These are phyloP conservation scores for Caenorhabditis remanei DNA, from an alignment of 1,140 invertebrate species.

Conservation along the genomic window DNA sequence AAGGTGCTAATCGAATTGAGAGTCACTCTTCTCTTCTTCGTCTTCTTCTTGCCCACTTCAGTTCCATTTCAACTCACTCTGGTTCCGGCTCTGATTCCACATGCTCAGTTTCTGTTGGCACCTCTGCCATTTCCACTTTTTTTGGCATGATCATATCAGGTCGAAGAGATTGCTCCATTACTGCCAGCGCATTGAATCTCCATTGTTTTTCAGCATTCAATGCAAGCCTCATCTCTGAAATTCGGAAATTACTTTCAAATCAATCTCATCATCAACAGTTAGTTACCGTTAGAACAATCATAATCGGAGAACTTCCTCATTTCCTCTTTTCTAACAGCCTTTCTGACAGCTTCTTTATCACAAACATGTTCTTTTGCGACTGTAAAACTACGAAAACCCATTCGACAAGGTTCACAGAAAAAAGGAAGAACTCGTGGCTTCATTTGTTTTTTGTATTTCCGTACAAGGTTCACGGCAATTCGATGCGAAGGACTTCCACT, in stretches of 20 bases:
- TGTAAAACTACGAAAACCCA: background rate
- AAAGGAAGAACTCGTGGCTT: slow-evolving; percentile 39
- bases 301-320: slow-evolving; percentile 19
- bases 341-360: slow-evolving; percentile 21
- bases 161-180: background rate
- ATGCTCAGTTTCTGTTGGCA: background rate
- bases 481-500: slow-evolving; percentile 40
- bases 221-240: slow-evolving; percentile 22
- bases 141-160: background rate
- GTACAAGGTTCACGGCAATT: slow-evolving; percentile 20
- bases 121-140: background rate
- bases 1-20: slow-evolving; percentile 47
- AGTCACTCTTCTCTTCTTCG: background rate
- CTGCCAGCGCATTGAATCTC: slow-evolving; percentile 26
- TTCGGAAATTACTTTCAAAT: background rate
- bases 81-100: slow-evolving; percentile 16
- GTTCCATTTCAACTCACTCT: slow-evolving; percentile 44
- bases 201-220: slow-evolving; percentile 17
- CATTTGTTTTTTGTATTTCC: slow-evolving; percentile 26
- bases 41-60: slow-evolving; percentile 12
- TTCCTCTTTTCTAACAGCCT: slow-evolving; percentile 32
- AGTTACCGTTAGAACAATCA: slow-evolving; percentile 1
- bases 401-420: slow-evolving; percentile 21
- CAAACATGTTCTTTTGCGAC: slow-evolving; percentile 25
- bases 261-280: background rate